Evolutionary conservation across 2,797 vertebrate species (phyloP).

Genomic region (Schizothorax lantsangensis): DNA sequence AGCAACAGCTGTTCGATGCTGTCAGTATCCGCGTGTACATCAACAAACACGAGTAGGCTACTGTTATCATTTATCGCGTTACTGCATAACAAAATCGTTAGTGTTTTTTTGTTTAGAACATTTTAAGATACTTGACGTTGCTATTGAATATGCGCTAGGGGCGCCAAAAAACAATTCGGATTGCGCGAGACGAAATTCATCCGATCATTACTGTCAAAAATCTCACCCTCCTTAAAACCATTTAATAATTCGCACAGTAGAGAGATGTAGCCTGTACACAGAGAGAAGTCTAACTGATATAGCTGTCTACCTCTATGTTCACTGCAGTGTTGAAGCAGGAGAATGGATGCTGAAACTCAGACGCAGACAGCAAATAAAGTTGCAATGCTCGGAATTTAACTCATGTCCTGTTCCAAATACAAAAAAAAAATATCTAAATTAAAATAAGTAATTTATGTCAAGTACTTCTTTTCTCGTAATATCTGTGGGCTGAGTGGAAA

Average conservation of each 20-base stretch:
- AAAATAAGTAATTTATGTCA: not conserved
- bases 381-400: slow-evolving; percentile 14
- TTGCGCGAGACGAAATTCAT: not conserved
- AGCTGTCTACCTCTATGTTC: not conserved
- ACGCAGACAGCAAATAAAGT: not conserved
- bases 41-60: not conserved
- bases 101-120: not conserved
- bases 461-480: not conserved
- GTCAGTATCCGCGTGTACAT: not conserved
- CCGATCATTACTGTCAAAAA: not conserved
- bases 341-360: not conserved
- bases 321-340: not conserved
- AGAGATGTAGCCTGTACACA: not conserved
- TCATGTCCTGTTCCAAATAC: not conserved
- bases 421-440: not conserved
- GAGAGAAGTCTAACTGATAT: not conserved
- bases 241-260: not conserved
- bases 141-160: not conserved
- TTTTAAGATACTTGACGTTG: no score
- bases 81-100: not conserved
- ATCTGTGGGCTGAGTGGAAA: not conserved
- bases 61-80: not conserved
- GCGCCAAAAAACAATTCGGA: slow-evolving; percentile 13
- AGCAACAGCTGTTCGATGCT: not conserved
- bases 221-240: not conserved